phyloP scores from a whole-genome alignment of 2,113 vertebrate species.

The Microcebus murinus region DNA sequence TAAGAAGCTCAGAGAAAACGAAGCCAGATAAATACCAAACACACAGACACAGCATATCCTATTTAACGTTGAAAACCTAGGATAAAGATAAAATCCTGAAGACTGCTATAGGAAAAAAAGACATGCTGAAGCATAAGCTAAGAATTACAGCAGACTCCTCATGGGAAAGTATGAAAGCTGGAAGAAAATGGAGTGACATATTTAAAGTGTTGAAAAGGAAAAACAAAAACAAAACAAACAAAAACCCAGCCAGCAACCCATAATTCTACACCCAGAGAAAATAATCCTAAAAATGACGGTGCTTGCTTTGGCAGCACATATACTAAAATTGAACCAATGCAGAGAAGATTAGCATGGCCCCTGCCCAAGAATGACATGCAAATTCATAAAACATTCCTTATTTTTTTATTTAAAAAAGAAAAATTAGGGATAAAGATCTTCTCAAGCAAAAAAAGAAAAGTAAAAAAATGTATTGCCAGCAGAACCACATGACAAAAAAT shows the following conservation, averaged over 20 bases:
- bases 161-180: neutral
- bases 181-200: neutral
- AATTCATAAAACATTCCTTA: too few species aligned
- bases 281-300: neutral
- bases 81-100: neutral
- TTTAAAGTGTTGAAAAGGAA: neutral
- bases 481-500: constrained; percentile 1
- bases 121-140: neutral
- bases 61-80: neutral
- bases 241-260: neutral
- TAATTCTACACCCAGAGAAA: neutral
- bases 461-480: neutral
- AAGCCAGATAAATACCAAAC: neutral
- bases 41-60: neutral
- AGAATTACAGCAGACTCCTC: neutral
- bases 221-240: neutral
- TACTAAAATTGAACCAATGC: neutral
- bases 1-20: neutral
- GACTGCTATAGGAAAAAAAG: neutral
- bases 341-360: neutral
- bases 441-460: neutral
- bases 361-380: neutral
- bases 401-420: neutral
- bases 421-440: neutral
- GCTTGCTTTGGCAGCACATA: neutral